phyloP scores from a whole-genome alignment of 1,140 invertebrate genomes.

The Drosophila ambigua region DNA sequence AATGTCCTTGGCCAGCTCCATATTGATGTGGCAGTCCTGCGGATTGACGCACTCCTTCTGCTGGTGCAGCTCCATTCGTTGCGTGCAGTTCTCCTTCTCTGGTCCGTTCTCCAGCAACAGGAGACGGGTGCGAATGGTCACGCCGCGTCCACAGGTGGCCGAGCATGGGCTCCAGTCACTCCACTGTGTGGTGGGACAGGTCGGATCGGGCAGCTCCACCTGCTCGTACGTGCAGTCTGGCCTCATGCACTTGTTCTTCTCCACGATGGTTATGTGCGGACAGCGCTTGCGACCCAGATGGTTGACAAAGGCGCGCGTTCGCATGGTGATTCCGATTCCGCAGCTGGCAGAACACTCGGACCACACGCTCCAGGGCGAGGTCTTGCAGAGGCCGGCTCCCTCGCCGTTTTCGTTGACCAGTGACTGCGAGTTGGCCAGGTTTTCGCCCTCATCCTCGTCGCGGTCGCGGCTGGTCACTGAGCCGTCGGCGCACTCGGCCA shows the following conservation, averaged over 20 bases:
- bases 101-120: slow-evolving; percentile 86
- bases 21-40: slow-evolving; percentile 88
- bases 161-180: slow-evolving; percentile 89
- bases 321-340: slow-evolving; percentile 90
- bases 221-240: slow-evolving; percentile 86
- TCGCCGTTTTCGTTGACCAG: slow-evolving; percentile 76
- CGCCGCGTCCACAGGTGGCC: slow-evolving; percentile 89
- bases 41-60: slow-evolving; percentile 87
- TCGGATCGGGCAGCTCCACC: slow-evolving; percentile 85
- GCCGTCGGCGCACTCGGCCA: slow-evolving; percentile 87
- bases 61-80: slow-evolving; percentile 87
- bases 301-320: slow-evolving; percentile 89
- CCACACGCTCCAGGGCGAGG: slow-evolving; percentile 91
- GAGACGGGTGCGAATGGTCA: slow-evolving; percentile 89
- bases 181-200: slow-evolving; percentile 89
- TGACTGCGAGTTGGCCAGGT: slow-evolving; percentile 71
- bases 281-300: slow-evolving; percentile 91
- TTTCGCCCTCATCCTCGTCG: slow-evolving; percentile 83
- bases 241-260: slow-evolving; percentile 91
- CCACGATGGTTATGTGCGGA: slow-evolving; percentile 87
- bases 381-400: slow-evolving; percentile 87
- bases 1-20: slow-evolving; percentile 90
- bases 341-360: slow-evolving; percentile 93
- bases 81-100: slow-evolving; percentile 86
- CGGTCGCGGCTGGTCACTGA: slow-evolving; percentile 39